Conservation (phyloP, 2,888 invertebrate genomes). For the Protophormia terraenovae region DNA sequence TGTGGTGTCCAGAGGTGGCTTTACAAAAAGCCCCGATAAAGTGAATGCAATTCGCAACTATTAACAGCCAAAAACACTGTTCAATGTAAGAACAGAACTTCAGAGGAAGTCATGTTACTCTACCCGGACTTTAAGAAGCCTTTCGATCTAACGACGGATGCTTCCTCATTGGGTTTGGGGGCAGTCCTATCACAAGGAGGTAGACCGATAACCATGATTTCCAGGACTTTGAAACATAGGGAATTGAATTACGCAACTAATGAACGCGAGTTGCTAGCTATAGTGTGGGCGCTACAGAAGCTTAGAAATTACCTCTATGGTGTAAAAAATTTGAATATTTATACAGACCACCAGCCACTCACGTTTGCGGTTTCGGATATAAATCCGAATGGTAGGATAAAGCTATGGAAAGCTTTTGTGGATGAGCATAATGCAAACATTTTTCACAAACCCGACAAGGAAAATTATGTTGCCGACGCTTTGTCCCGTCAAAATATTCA, state of each 20-base stretch:
- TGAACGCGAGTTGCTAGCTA: conserved; percentile 74
- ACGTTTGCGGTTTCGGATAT: conserved; percentile 67
- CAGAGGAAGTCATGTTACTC: conserved; percentile 51
- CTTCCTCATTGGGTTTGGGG: conserved; percentile 28
- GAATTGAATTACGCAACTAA: conserved; percentile 46
- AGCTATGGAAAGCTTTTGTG: conserved; percentile 24
- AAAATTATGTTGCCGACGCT: conserved; percentile 57
- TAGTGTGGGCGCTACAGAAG: conserved; percentile 76
- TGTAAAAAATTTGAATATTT: conserved; percentile 67
- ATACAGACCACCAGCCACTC: conserved; percentile 62
- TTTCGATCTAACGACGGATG: conserved; percentile 63
- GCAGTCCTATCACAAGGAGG: conserved; percentile 48
- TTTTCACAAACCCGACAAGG: conserved; percentile 56
- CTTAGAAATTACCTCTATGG: conserved; percentile 78
- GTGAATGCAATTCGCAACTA: conserved; percentile 9
- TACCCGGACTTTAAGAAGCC: conserved; percentile 63
- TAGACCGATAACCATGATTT: conserved; percentile 28
- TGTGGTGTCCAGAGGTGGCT: not conserved
- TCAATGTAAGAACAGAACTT: conserved; percentile 31
- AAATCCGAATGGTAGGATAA: conserved; percentile 64
- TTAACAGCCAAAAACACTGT: conserved; percentile 11
- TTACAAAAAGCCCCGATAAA: conserved; percentile 25
- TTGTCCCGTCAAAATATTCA: conserved; percentile 55
- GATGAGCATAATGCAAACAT: conserved; percentile 36
- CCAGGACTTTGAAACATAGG: not conserved